A percentile compares a stretch with the other conserved stretches of the same genome.
These are phyloP conservation scores for Pogonophryne albipinna DNA, from an alignment of 2,797 vertebrate species.

Conservation along the genomic window DNA sequence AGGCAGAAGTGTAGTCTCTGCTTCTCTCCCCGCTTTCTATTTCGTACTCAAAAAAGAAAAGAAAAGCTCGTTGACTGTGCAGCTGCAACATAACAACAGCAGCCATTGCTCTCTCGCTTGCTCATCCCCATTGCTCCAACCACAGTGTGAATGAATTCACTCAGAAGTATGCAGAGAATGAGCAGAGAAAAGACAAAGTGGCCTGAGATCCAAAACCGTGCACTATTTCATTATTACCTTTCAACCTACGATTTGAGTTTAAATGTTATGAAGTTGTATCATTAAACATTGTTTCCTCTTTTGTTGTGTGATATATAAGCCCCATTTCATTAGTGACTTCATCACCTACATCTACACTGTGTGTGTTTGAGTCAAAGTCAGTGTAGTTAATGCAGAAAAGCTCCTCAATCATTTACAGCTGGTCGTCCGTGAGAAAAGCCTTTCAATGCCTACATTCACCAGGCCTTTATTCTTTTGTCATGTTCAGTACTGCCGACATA, in stretches of 20 bases:
- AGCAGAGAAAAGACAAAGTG: not conserved
- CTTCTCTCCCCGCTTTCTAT: slow-evolving; percentile 38
- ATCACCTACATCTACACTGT: not conserved
- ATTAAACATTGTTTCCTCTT: not conserved
- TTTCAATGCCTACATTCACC: not conserved
- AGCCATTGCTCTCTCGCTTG: slow-evolving; percentile 50
- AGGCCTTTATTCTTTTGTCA: not conserved
- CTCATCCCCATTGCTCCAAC: slow-evolving; percentile 44
- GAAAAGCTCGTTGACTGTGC: slow-evolving; percentile 65
- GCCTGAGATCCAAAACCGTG: not conserved
- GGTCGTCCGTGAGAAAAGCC: not conserved
- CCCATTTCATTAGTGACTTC: slow-evolving; percentile 15
- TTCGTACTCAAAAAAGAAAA: slow-evolving; percentile 56
- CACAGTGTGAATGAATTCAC: slow-evolving; percentile 42
- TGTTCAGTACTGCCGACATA: slow-evolving; percentile 10
- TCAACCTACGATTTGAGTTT: not conserved
- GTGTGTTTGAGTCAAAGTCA: not conserved
- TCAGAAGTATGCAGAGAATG: slow-evolving; percentile 27
- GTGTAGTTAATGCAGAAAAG: not conserved
- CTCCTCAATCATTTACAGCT: not conserved
- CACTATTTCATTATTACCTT: not conserved
- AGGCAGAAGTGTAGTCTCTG: slow-evolving; percentile 42
- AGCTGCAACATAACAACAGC: slow-evolving; percentile 65
- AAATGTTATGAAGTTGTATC: slow-evolving; percentile 22
- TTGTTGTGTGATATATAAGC: slow-evolving; percentile 13